Conservation (phyloP, 2,888 invertebrate genomes). For the Deilephila elpenor region DNA sequence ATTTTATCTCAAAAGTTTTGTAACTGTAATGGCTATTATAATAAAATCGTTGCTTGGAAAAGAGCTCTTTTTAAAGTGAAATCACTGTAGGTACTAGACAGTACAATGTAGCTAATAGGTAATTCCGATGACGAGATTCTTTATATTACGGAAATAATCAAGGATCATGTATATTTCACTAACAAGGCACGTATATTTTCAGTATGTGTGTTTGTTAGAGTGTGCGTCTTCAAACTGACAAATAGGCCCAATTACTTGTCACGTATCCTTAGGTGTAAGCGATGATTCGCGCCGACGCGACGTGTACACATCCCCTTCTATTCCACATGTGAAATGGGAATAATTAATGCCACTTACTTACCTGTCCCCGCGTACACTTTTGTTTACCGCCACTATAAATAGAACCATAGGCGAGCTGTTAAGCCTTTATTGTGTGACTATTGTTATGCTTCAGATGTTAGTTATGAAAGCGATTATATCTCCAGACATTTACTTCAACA, state of each 20-base stretch:
- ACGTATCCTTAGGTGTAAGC: conserved; percentile 48
- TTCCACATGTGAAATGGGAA: conserved; percentile 61
- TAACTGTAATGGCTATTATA: conserved; percentile 8
- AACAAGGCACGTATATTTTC: conserved; percentile 22
- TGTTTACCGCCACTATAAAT: conserved; percentile 29
- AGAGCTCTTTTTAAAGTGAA: not conserved
- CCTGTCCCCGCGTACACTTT: not conserved
- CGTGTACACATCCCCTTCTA: conserved; percentile 52
- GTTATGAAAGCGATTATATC: not conserved
- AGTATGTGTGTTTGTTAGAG: not conserved
- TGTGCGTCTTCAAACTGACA: conserved; percentile 37
- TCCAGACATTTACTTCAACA: not conserved
- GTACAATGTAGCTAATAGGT: not conserved
- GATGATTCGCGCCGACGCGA: conserved; percentile 53
- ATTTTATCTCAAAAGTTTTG: not conserved
- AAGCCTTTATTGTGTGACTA: conserved; percentile 11
- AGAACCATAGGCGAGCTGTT: not conserved
- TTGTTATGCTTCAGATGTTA: not conserved
- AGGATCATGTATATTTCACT: not conserved
- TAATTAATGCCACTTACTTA: conserved; percentile 26
- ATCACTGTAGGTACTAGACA: not conserved
- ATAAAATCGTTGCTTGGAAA: conserved; percentile 4
- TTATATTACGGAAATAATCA: not conserved
- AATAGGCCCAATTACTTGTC: conserved; percentile 39
- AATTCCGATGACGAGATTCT: not conserved